Conservation (phyloP, 2,888 invertebrate species). For the Oxytorus armatus region DNA sequence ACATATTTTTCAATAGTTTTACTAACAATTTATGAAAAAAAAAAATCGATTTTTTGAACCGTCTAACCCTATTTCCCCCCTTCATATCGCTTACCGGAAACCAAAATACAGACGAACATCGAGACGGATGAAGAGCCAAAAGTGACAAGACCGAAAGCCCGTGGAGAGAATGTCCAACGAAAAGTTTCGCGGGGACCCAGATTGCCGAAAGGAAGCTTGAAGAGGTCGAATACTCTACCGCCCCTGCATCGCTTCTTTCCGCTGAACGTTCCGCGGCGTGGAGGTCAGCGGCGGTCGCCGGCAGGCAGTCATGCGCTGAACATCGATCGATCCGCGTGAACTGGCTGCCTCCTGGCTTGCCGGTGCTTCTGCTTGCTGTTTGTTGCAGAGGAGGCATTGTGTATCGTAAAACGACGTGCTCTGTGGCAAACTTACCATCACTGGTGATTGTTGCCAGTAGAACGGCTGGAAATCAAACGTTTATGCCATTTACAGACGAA, state of each 20-base stretch:
- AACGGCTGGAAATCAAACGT: too few relatives aligned
- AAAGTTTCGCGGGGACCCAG: conserved; percentile 44
- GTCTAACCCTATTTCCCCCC: too few relatives aligned
- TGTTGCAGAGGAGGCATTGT: conserved; percentile 58
- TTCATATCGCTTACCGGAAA: conserved; percentile 12
- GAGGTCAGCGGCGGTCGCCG: conserved; percentile 46
- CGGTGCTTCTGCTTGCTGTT: conserved; percentile 63
- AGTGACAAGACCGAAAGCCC: conserved; percentile 15
- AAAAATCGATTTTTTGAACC: too few relatives aligned
- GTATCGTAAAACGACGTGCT: conserved; percentile 57
- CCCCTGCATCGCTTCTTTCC: conserved; percentile 9
- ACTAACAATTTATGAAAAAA: too few relatives aligned
- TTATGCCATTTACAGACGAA: too few relatives aligned
- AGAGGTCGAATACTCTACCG: conserved; percentile 24
- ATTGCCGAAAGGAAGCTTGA: conserved; percentile 49
- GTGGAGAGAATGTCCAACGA: conserved; percentile 11
- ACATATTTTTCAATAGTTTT: too few relatives aligned
- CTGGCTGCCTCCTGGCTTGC: conserved; percentile 68
- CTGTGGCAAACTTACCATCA: conserved; percentile 47
- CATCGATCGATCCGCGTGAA: conserved; percentile 80
- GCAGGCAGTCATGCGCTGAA: conserved; percentile 62
- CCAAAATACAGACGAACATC: not conserved
- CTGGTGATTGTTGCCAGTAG: conserved; percentile 53
- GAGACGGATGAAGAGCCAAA: conserved; percentile 12
- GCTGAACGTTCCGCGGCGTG: conserved; percentile 26